Conservation (phyloP, 2,888 invertebrate genomes). For the Caenorhabditis macrosperma region DNA sequence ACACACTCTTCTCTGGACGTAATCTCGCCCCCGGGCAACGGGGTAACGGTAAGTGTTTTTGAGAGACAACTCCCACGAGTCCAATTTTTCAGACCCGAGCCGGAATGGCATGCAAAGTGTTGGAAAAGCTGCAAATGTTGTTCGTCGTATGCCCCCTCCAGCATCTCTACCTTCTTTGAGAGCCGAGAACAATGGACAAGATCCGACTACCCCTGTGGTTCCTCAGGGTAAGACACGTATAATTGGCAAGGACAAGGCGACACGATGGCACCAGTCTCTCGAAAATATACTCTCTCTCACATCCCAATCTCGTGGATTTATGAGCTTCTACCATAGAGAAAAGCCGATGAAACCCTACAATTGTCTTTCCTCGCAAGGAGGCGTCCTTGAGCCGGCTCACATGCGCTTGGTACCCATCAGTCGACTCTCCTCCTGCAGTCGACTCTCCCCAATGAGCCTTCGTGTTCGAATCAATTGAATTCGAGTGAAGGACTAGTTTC, state of each 20-base stretch:
- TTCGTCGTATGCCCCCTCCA: slow-evolving; percentile 91
- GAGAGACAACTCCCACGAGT: not conserved
- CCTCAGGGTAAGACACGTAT: slow-evolving; percentile 84
- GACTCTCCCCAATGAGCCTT: not conserved
- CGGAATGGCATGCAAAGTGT: slow-evolving; percentile 98
- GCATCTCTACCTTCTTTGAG: slow-evolving; percentile 98
- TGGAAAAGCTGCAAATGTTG: slow-evolving; percentile 96
- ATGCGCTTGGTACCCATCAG: not conserved
- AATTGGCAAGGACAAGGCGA: not conserved
- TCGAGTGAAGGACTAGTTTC: no score
- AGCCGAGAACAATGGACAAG: slow-evolving; percentile 89
- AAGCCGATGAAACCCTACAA: not conserved
- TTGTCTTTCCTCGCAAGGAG: not conserved
- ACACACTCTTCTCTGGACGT: slow-evolving; percentile 76
- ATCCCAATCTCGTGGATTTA: not conserved
- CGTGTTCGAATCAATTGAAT: no score
- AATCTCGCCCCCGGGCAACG: slow-evolving; percentile 68
- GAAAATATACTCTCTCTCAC: not conserved
- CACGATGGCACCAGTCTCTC: not conserved
- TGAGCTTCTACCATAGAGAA: not conserved
- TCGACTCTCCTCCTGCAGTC: not conserved
- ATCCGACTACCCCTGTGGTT: slow-evolving; percentile 88
- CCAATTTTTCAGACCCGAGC: slow-evolving; percentile 81
- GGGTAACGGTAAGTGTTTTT: slow-evolving; percentile 66
- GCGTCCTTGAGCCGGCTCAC: not conserved